phyloP scores from a whole-genome alignment of 2,797 vertebrate species.

The Lates japonicus region DNA sequence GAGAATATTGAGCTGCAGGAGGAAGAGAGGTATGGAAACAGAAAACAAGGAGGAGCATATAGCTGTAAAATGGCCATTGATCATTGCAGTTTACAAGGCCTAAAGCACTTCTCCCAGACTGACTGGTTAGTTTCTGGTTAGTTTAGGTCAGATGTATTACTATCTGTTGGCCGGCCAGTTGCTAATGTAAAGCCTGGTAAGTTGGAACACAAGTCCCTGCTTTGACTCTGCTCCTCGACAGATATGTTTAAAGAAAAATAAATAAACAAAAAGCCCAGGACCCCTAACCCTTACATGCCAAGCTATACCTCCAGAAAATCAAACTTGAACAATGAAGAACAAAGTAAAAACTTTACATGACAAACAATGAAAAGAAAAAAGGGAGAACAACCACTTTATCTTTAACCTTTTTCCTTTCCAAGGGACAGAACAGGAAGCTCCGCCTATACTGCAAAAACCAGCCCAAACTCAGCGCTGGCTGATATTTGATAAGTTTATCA shows the following conservation, averaged over 20 bases:
- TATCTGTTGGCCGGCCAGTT: conserved; percentile 50
- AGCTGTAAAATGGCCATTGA: conserved; percentile 30
- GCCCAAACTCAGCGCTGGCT: conserved; percentile 85
- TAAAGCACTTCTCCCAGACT: conserved; percentile 60
- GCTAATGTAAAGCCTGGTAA: conserved; percentile 58
- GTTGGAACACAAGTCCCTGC: conserved; percentile 48
- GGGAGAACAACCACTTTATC: conserved; percentile 81
- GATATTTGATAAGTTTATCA: conserved; percentile 99
- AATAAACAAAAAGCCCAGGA: conserved; percentile 79
- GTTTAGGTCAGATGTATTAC: conserved; percentile 42
- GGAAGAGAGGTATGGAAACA: conserved; percentile 36
- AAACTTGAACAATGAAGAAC: conserved; percentile 82
- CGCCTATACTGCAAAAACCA: conserved; percentile 87
- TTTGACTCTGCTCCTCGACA: conserved; percentile 62
- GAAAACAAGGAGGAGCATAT: conserved; percentile 47
- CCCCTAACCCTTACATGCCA: conserved; percentile 80
- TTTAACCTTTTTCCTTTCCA: conserved; percentile 78
- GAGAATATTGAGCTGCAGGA: too few relatives aligned
- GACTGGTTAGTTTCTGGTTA: too few relatives aligned
- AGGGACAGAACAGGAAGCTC: conserved; percentile 84
- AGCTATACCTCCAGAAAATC: conserved; percentile 87
- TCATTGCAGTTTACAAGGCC: conserved; percentile 38
- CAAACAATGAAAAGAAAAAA: conserved; percentile 72
- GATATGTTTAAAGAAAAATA: conserved; percentile 58
- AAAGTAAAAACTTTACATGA: conserved; percentile 71